Base-by-base conservation (phyloP, 1,140 invertebrate species). In the Augochlora pura region DNA sequence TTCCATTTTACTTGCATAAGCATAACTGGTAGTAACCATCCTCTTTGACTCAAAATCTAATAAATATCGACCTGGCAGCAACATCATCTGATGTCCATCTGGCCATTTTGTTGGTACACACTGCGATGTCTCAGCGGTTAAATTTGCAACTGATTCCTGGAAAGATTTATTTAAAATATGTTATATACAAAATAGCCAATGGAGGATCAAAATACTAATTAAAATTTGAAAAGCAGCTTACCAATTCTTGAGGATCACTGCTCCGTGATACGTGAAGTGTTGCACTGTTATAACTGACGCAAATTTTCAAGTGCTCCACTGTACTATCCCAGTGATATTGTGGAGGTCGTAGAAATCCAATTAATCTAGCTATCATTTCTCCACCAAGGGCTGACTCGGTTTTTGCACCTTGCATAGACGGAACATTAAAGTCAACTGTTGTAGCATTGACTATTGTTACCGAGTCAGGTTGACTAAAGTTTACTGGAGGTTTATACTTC, bases 371-470 rank as follows among this genome's bases (percentile, higher is more conserved):
- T 46, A 96, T 94, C 94, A 96, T 96, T 81, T 96, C 94, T 10
- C 96, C 96, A 57, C 94, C 95, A 14, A 95, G 92, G 1, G 94
- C 94, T 9, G 95, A 94, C 84, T 96, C 96, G 32, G 94, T 95
- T 79, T 95, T 94, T 2, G 94, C 93, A 2, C 93, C 90, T 82
- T 94, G 94, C 67, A 94, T 94, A 0, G 95, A 94, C 2, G 94
- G 94, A 2, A 95, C 95, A 39, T 94, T 95, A 89, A 97, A 97
- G 87, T 97, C 96, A 2, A 96, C 95, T 25, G 95, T 96, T 1
- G 97, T 98, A 6, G 96, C 96, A 89, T 98, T 98, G 0, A 98
- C 95, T 59, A 98, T 96, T 0, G 94, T 94, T 2, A 97, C 96
- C 32, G 94, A 95, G 89, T 99, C 98, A 0, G 98, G 98, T 86